Conservation (phyloP, 2,888 invertebrate genomes). For the Thalpophila matura region DNA sequence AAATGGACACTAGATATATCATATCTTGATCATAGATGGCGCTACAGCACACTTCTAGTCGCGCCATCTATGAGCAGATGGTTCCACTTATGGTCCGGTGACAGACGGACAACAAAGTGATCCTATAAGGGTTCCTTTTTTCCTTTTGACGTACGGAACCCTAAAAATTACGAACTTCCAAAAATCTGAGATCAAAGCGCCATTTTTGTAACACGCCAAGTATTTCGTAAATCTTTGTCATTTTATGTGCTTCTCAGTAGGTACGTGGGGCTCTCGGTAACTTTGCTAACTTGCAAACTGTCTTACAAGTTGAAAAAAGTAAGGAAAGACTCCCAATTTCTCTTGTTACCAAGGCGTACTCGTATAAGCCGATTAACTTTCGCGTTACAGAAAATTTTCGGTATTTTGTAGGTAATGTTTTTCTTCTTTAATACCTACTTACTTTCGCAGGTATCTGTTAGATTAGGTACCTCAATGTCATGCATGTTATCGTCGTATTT, state of each 20-base stretch:
- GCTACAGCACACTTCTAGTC: too few species aligned
- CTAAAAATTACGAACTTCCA: background rate
- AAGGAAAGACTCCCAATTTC: constrained; percentile 24
- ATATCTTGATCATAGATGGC: too few species aligned
- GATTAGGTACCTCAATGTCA: background rate
- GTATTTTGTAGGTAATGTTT: constrained; percentile 1
- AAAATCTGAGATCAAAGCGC: constrained; percentile 14
- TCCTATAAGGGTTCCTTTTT: too few species aligned
- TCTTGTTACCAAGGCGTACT: constrained; percentile 19
- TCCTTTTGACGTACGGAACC: too few species aligned
- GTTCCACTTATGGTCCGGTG: too few species aligned
- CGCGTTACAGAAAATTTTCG: constrained; percentile 7
- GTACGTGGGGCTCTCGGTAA: constrained; percentile 17
- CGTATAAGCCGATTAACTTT: constrained; percentile 40
- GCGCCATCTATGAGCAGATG: too few species aligned
- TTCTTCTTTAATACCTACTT: background rate
- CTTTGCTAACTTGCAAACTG: constrained; percentile 40
- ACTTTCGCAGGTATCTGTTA: background rate
- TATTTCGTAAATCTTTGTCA: constrained; percentile 35
- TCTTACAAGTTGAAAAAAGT: constrained; percentile 33
- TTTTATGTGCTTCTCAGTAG: constrained; percentile 31
- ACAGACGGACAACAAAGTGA: too few species aligned
- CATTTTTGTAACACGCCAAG: background rate
- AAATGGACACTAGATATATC: too few species aligned
- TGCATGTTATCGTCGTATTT: background rate